Evolutionary conservation across 2,888 invertebrate genomes (phyloP).

Genomic region (Chloroclystis v-ata): DNA sequence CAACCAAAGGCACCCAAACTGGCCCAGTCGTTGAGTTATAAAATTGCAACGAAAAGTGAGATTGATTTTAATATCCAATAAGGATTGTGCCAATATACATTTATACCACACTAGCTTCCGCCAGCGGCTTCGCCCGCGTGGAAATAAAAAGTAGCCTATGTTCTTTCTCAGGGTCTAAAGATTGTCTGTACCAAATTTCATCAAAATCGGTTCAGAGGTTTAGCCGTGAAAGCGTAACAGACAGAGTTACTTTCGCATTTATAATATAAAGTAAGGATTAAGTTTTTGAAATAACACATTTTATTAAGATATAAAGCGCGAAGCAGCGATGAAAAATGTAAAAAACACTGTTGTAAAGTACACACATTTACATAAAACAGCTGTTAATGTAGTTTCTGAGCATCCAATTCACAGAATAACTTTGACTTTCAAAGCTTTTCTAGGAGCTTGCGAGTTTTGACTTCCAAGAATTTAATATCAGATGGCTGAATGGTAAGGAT

Average conservation of each 20-base stretch:
- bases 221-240: neutral
- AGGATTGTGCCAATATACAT: too few relatives aligned
- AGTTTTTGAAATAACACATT: too few relatives aligned
- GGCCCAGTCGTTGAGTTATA: too few relatives aligned
- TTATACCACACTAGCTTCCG: too few relatives aligned
- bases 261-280: too few relatives aligned
- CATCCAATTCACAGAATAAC: neutral
- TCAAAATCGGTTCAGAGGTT: neutral
- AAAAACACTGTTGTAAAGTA: neutral
- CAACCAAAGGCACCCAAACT: too few relatives aligned
- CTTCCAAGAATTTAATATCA: neutral
- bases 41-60: too few relatives aligned
- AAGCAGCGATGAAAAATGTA: neutral
- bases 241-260: too few relatives aligned
- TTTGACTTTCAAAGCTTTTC: conserved; percentile 7
- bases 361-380: conserved; percentile 4
- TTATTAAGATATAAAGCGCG: neutral
- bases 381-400: neutral
- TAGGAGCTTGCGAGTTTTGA: neutral
- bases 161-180: too few relatives aligned
- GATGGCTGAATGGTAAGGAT: neutral
- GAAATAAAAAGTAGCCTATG: too few relatives aligned
- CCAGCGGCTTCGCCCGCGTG: too few relatives aligned
- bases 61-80: too few relatives aligned
- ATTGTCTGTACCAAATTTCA: neutral